These are phyloP conservation scores for Drosophila greeni DNA, from an alignment of 2,888 invertebrate genomes.

Conservation along the genomic window DNA sequence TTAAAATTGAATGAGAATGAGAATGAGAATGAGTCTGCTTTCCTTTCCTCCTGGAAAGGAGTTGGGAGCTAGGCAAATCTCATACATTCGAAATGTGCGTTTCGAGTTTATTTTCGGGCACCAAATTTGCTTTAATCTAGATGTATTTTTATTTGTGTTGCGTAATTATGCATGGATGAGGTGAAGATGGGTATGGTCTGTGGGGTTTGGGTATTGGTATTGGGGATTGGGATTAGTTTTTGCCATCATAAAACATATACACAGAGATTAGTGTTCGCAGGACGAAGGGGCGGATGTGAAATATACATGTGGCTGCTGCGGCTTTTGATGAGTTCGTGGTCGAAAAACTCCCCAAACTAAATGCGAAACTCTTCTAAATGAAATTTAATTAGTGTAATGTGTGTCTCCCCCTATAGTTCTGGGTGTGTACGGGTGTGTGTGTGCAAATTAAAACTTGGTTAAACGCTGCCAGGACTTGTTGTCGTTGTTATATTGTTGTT, in stretches of 20 bases:
- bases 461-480: slow-evolving; percentile 64
- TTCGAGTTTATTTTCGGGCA: slow-evolving; percentile 24
- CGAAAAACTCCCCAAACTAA: slow-evolving; percentile 26
- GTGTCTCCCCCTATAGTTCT: slow-evolving; percentile 13
- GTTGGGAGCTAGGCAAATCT: slow-evolving; percentile 19
- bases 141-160: slow-evolving; percentile 26
- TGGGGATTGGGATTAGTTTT: slow-evolving; percentile 28
- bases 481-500: slow-evolving; percentile 26
- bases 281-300: not conserved
- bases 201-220: not conserved
- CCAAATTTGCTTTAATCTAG: slow-evolving; percentile 38
- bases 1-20: slow-evolving; percentile 35
- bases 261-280: slow-evolving; percentile 30
- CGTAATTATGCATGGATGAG: slow-evolving; percentile 36
- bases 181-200: slow-evolving; percentile 9
- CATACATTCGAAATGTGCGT: slow-evolving; percentile 42
- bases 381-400: slow-evolving; percentile 69
- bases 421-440: slow-evolving; percentile 31
- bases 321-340: slow-evolving; percentile 38
- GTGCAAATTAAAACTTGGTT: slow-evolving; percentile 66
- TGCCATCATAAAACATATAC: slow-evolving; percentile 31
- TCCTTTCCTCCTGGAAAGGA: slow-evolving; percentile 8
- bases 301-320: slow-evolving; percentile 14
- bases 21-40: slow-evolving; percentile 8
- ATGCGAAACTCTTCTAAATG: slow-evolving; percentile 58